These are phyloP conservation scores for Lepidurus couesii DNA, from an alignment of 1,140 invertebrate genomes.

Conservation along the genomic window DNA sequence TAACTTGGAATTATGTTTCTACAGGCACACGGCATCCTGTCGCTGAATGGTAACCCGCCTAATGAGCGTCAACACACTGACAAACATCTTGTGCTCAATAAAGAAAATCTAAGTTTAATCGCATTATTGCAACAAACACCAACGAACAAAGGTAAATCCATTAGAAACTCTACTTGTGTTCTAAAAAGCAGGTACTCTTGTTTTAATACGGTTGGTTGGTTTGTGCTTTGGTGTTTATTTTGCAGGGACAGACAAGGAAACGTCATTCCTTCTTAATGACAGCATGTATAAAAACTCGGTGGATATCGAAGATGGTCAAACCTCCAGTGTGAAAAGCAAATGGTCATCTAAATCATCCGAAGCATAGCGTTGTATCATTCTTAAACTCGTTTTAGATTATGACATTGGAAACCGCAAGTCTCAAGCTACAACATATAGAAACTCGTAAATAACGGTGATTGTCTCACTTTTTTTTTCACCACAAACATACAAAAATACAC, in stretches of 20 bases:
- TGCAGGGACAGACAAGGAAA: neutral
- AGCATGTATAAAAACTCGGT: neutral
- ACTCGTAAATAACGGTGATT: no score
- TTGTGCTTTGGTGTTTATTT: neutral
- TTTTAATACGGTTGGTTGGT: neutral
- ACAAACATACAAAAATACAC: no score
- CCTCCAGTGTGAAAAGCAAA: neutral
- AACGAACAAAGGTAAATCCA: neutral
- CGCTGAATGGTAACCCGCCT: neutral
- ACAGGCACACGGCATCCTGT: neutral
- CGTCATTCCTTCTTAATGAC: neutral
- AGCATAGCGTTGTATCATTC: neutral
- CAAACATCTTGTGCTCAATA: neutral
- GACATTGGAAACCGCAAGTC: no score
- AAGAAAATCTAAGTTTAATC: conserved; percentile 14
- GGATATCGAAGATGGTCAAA: neutral
- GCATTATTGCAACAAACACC: neutral
- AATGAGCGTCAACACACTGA: neutral
- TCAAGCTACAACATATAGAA: no score
- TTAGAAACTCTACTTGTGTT: neutral
- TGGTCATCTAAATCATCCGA: neutral
- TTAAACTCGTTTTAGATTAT: no score
- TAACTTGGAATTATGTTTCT: neutral
- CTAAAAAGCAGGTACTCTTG: neutral
- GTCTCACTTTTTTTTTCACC: no score